A percentile compares a stretch with the other conserved stretches of the same genome.
These are phyloP conservation scores for Lymantria monacha DNA, from an alignment of 2,888 invertebrate genomes.

Conservation along the genomic window DNA sequence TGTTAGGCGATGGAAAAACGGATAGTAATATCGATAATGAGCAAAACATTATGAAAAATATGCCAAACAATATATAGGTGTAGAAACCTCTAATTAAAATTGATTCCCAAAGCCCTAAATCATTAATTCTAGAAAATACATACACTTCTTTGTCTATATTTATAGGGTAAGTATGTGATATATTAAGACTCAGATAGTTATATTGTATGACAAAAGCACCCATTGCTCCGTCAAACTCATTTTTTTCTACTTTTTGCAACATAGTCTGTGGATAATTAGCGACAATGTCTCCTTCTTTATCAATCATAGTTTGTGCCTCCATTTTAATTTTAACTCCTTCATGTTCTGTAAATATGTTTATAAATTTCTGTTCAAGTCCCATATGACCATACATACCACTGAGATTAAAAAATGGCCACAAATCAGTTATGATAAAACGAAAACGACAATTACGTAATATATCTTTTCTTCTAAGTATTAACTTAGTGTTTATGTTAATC, in stretches of 20 bases:
- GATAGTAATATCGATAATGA: slow-evolving; percentile 18
- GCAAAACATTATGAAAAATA: slow-evolving; percentile 31
- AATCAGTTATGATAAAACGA: slow-evolving; percentile 31
- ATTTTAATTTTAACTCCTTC: slow-evolving; percentile 29
- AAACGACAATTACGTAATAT: slow-evolving; percentile 20
- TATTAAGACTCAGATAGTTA: neutral
- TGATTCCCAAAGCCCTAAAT: slow-evolving; percentile 23
- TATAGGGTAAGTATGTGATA: slow-evolving; percentile 32
- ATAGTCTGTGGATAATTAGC: slow-evolving; percentile 14
- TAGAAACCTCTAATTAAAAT: slow-evolving; percentile 9
- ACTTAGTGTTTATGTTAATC: neutral
- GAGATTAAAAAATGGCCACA: slow-evolving; percentile 38
- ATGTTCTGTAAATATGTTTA: slow-evolving; percentile 29
- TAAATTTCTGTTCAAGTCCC: slow-evolving; percentile 33
- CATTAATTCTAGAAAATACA: slow-evolving; percentile 19
- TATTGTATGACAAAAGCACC: neutral
- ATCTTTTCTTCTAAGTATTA: neutral
- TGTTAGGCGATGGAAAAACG: slow-evolving; percentile 27
- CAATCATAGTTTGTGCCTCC: slow-evolving; percentile 21
- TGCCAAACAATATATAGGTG: slow-evolving; percentile 6
- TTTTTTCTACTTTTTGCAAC: slow-evolving; percentile 24
- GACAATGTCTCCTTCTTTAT: slow-evolving; percentile 34
- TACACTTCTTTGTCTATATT: slow-evolving; percentile 17
- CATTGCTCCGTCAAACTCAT: slow-evolving; percentile 38
- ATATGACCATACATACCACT: slow-evolving; percentile 20